Base-by-base conservation (phyloP, 2,797 vertebrate species). In the Pogonophryne albipinna region DNA sequence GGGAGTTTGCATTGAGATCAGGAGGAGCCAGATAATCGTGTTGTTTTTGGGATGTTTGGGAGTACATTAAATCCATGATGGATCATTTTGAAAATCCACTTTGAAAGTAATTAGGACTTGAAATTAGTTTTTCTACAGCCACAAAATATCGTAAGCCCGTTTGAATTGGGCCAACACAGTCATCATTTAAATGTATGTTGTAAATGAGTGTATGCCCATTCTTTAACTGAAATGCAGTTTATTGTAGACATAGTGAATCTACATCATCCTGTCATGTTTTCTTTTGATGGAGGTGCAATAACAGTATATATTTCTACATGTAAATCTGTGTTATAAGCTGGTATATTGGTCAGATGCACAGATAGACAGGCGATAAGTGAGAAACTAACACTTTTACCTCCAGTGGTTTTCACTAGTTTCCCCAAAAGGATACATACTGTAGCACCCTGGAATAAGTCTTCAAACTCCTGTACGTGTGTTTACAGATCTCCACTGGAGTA, bases 311-410 rank as follows among this genome's bases (percentile, higher is more conserved):
- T 64, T 57, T 57, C 38, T 34, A 23, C 41, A 31, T 23, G 9
- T n/a, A 38, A 31, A 70, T 76, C 42, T 50, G 49, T 15, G 68
- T 63, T 17, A 27, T 8, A 11, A 66, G 27, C 46, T 67, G 71
- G 51, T 63, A 42, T 12, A 41, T 31, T 51, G 16, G 16, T 66
- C 51, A 16, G 10, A 75, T 5, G 69, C 52, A 47, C 63, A 68
- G 16, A 53, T 12, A 50, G 66, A 80, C 46, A 34, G 53, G 51
- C n/a, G 56, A 49, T 7, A 45, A 58, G 20, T 11, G 8, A 44
- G 16, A 79, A 66, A 55, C 7, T n/a, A 6, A 62, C 11, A 17
- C 44, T 27, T 57, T 14, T 11, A 20, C 17, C 49, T 34, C 10
- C 3, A 15, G n/a, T 47, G 19, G n/a, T 57, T 82, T 62, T 66